These are phyloP conservation scores for Leptinotarsa texana DNA, from an alignment of 1,140 invertebrate genomes.

Conservation along the genomic window DNA sequence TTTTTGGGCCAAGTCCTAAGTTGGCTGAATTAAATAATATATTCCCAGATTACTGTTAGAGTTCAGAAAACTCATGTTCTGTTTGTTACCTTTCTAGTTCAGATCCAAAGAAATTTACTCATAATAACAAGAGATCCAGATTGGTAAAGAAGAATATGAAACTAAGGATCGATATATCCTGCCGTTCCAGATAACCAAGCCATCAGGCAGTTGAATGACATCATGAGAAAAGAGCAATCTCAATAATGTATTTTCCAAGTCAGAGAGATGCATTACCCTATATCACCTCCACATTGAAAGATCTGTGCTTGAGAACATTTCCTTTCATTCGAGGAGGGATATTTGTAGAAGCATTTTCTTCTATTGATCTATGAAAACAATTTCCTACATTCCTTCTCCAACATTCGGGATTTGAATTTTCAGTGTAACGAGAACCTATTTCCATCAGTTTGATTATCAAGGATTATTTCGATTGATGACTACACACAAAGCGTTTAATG, in stretches of 20 bases:
- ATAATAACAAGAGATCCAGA: background rate
- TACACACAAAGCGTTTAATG: too few relatives aligned
- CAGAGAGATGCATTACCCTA: constrained; percentile 9
- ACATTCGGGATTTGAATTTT: too few relatives aligned
- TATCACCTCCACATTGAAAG: constrained; percentile 13
- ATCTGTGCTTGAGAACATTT: background rate
- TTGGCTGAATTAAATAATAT: too few relatives aligned
- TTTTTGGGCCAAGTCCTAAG: too few relatives aligned
- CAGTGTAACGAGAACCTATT: too few relatives aligned
- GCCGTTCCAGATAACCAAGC: background rate
- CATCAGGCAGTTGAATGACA: constrained; percentile 11
- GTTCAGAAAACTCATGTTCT: too few relatives aligned
- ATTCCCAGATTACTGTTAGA: too few relatives aligned
- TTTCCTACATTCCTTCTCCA: background rate
- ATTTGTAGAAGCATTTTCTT: background rate
- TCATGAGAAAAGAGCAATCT: constrained; percentile 17
- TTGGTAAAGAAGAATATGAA: background rate
- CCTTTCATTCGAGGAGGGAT: background rate
- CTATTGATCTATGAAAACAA: background rate
- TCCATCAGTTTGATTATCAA: too few relatives aligned
- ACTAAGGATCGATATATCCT: background rate
- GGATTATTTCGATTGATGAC: too few relatives aligned
- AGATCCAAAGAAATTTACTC: too few relatives aligned
- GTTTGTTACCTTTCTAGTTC: too few relatives aligned
- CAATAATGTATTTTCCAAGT: constrained; percentile 15